phyloP scores from a whole-genome alignment of 64 coral and sea anemone genomes.

The Montipora cactus region DNA sequence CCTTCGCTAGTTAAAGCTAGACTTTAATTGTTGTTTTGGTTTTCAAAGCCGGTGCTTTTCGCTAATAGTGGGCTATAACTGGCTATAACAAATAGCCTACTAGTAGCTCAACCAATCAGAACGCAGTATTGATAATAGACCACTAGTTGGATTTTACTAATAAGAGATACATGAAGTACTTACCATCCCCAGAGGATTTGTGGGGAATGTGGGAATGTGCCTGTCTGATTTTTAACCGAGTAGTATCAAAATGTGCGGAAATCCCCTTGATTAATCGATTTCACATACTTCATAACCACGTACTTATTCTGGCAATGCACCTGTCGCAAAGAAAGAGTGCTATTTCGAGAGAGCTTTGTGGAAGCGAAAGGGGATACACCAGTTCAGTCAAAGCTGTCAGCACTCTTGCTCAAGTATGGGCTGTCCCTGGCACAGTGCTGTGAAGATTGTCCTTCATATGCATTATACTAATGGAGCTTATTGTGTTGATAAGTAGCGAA shows the following conservation, averaged over 20 bases:
- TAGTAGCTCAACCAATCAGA: no score
- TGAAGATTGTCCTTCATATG: neutral
- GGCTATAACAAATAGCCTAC: no score
- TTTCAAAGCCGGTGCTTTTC: no score
- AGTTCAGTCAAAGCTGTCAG: neutral
- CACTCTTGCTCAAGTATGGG: neutral
- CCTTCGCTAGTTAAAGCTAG: no score
- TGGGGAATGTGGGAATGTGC: neutral
- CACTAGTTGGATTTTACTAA: no score
- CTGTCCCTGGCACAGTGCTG: neutral
- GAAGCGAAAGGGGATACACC: neutral
- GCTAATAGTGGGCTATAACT: no score
- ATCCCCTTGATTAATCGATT: neutral
- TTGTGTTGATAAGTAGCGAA: neutral
- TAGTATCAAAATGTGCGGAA: neutral
- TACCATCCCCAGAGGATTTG: no score
- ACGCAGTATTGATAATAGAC: no score
- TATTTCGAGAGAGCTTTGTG: neutral
- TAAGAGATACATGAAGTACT: no score
- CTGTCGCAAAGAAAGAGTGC: neutral
- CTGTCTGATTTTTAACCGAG: neutral
- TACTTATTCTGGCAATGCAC: neutral
- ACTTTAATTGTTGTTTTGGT: no score
- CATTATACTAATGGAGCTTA: neutral
- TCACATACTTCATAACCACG: neutral